These are phyloP conservation scores for Macrotrachela quadricornifera DNA, from an alignment of 1,140 invertebrate species.

Conservation along the genomic window DNA sequence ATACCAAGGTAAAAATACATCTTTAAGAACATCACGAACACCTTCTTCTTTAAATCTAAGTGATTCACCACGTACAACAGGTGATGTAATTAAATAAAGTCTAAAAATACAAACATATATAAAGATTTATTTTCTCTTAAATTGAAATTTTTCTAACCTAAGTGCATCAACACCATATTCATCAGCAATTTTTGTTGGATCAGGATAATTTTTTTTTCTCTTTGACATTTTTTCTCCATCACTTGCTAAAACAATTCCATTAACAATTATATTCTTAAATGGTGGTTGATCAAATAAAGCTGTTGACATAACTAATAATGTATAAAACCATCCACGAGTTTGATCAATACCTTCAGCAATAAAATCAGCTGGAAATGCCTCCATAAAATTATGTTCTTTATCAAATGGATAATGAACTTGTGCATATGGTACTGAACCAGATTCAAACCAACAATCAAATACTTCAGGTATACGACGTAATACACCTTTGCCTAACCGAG, in stretches of 20 bases:
- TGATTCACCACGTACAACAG: slow-evolving; percentile 87
- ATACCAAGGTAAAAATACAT: slow-evolving; percentile 94
- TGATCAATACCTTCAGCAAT: slow-evolving; percentile 98
- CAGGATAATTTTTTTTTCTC: slow-evolving; percentile 93
- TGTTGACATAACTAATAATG: slow-evolving; percentile 78
- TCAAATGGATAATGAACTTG: slow-evolving; percentile 85
- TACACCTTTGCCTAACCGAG: slow-evolving; percentile 55
- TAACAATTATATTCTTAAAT: slow-evolving; percentile 89
- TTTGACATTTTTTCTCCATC: slow-evolving; percentile 98
- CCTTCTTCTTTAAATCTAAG: slow-evolving; percentile 89
- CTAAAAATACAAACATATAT: no score
- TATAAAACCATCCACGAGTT: slow-evolving; percentile 87
- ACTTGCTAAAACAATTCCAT: slow-evolving; percentile 72
- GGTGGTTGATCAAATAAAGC: slow-evolving; percentile 85
- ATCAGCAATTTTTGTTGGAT: slow-evolving; percentile 67
- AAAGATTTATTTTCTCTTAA: no score
- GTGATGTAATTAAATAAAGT: slow-evolving; percentile 96
- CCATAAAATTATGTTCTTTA: slow-evolving; percentile 66
- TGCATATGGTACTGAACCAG: slow-evolving; percentile 95
- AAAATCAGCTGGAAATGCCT: slow-evolving; percentile 93
- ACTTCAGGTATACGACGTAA: slow-evolving; percentile 70
- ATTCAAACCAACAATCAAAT: slow-evolving; percentile 99
- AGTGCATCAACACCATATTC: slow-evolving; percentile 94
- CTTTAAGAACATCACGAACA: slow-evolving; percentile 80
- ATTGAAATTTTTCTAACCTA: no score